Percentiles rank a stretch among this genome's conserved stretches.
Evolutionary conservation across 1,140 invertebrate species (phyloP).

Genomic region (Drosophila subobscura): DNA sequence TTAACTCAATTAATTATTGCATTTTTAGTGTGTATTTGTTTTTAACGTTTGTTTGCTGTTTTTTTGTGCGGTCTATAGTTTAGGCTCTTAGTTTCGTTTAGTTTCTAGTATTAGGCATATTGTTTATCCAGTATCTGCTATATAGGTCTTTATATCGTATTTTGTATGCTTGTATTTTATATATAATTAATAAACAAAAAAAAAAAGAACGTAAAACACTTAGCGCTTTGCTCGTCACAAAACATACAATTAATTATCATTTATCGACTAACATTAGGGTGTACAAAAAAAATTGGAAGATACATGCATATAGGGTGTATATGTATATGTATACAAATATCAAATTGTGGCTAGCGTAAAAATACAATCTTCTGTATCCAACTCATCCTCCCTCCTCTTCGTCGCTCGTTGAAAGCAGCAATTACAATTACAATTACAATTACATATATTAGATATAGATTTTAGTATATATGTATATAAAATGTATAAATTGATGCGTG

Average conservation of each 20-base stretch:
- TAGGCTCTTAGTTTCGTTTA: conserved; percentile 46
- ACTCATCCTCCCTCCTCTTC: neutral
- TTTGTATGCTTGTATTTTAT: conserved; percentile 34
- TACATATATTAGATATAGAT: conserved; percentile 18
- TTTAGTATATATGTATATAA: conserved; percentile 39
- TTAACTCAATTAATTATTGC: conserved; percentile 81
- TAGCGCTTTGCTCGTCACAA: conserved; percentile 58
- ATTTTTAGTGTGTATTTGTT: conserved; percentile 41
- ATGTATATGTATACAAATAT: conserved; percentile 47
- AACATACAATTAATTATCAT: conserved; percentile 18
- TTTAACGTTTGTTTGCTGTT: conserved; percentile 14
- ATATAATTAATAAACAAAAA: conserved; percentile 31
- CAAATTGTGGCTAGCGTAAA: conserved; percentile 78
- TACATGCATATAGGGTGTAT: conserved; percentile 41
- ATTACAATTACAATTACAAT: conserved; percentile 44
- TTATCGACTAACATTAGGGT: conserved; percentile 75
- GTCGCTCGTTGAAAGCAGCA: conserved; percentile 44
- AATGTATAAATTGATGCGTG: conserved; percentile 59
- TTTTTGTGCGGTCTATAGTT: conserved; percentile 45
- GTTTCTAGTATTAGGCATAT: conserved; percentile 54
- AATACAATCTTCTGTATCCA: conserved; percentile 53
- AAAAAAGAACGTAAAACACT: conserved; percentile 67
- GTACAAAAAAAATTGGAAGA: conserved; percentile 77
- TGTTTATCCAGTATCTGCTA: conserved; percentile 40
- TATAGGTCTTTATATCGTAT: conserved; percentile 18